Conservation (phyloP, 2,113 vertebrate species). For the Nibea coibor region DNA sequence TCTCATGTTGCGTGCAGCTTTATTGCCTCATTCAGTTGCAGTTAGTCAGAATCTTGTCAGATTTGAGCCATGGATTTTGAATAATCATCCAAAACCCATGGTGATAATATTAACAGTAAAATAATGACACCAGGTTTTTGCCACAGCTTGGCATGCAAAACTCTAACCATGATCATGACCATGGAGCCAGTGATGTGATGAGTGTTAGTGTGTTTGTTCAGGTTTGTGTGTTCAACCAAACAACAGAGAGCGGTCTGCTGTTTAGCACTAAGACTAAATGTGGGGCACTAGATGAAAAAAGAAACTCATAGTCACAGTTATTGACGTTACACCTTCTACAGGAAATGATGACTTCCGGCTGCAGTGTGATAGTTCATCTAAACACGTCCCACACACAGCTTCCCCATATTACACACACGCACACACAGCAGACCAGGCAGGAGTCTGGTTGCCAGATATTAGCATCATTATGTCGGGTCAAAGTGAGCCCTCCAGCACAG, state of each 20-base stretch:
- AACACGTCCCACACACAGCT: slow-evolving; percentile 37
- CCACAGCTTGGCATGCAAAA: neutral
- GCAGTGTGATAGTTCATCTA: slow-evolving; percentile 53
- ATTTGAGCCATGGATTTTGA: neutral
- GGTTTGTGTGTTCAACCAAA: neutral
- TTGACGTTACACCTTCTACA: slow-evolving; percentile 74
- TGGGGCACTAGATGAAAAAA: slow-evolving; percentile 41
- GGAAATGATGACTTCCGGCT: slow-evolving; percentile 84
- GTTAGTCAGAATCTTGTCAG: neutral
- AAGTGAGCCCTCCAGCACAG: slow-evolving; percentile 42
- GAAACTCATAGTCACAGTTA: slow-evolving; percentile 60
- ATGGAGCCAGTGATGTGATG: neutral
- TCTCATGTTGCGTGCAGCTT: slow-evolving; percentile 26
- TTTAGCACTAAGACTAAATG: slow-evolving; percentile 21
- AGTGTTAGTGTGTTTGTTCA: neutral
- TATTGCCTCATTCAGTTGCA: neutral
- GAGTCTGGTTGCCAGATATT: slow-evolving; percentile 11
- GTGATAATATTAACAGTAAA: neutral
- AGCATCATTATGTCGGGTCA: slow-evolving; percentile 70
- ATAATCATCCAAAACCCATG: neutral
- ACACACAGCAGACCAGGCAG: slow-evolving; percentile 28
- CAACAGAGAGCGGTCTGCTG: neutral
- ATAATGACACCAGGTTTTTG: neutral
- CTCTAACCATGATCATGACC: neutral
- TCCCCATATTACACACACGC: slow-evolving; percentile 44